Conservation (phyloP, 2,797 vertebrate genomes). For the Gymnopithys bicolor region DNA sequence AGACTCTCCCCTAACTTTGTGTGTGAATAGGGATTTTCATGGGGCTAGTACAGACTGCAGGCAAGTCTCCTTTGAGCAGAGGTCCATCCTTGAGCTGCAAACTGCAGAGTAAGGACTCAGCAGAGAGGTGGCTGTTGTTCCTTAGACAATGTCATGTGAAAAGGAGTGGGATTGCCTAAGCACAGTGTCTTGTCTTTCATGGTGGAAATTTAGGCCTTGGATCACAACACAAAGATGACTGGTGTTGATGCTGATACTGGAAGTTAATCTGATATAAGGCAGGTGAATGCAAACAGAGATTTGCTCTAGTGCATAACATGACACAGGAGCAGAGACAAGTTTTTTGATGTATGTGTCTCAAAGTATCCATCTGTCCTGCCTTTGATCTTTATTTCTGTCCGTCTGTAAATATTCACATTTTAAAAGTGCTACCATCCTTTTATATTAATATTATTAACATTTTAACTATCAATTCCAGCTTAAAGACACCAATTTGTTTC, state of each 20-base stretch:
- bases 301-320: background rate
- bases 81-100: background rate
- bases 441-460: background rate
- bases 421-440: background rate
- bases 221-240: background rate
- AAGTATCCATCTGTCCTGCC: background rate
- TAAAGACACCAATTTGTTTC: background rate
- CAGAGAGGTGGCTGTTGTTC: rapidly evolving
- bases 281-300: rapidly evolving
- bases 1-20: background rate
- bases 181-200: rapidly evolving
- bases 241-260: background rate
- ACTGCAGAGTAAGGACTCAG: background rate
- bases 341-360: background rate
- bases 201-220: background rate
- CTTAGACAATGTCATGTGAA: rapidly evolving
- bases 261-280: background rate
- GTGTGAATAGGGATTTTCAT: rapidly evolving
- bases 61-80: background rate
- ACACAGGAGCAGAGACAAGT: background rate
- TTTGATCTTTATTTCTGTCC: background rate
- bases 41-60: rapidly evolving
- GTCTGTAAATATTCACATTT: background rate
- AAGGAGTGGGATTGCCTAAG: rapidly evolving
- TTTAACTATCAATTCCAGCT: background rate